Conservation (phyloP, 2,888 invertebrate species). For the Pterostichus madidus region DNA sequence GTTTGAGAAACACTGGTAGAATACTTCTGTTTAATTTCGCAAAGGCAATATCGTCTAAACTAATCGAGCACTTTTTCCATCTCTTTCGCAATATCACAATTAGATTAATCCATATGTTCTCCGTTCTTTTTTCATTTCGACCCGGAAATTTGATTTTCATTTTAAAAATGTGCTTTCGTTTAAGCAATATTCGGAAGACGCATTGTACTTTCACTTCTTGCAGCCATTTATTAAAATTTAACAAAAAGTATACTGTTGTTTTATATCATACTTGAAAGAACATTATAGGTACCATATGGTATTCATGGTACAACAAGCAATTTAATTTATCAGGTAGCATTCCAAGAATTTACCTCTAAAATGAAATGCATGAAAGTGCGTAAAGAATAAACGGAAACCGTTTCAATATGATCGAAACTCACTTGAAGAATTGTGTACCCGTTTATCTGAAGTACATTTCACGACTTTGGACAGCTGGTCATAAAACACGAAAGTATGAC, state of each 20-base stretch:
- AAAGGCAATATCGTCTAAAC: constrained; percentile 41
- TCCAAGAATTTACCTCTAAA: too few species aligned
- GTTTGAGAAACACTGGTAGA: constrained; percentile 29
- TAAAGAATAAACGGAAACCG: background rate
- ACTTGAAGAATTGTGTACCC: too few species aligned
- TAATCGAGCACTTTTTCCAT: constrained; percentile 46
- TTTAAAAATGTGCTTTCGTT: constrained; percentile 8
- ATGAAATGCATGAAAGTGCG: too few species aligned
- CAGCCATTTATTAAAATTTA: background rate
- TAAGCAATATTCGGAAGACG: background rate
- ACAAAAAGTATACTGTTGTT: too few species aligned
- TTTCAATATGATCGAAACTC: background rate
- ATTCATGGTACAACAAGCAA: too few species aligned
- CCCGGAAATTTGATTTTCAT: constrained; percentile 49
- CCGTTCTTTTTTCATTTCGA: constrained; percentile 18
- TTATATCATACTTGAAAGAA: too few species aligned
- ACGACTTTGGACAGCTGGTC: background rate
- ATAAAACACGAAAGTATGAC: constrained; percentile 9
- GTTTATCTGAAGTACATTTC: background rate
- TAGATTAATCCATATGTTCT: constrained; percentile 55
- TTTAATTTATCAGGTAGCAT: too few species aligned
- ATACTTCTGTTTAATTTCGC: constrained; percentile 46
- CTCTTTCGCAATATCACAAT: constrained; percentile 40
- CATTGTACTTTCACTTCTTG: background rate
- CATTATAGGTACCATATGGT: background rate